A percentile compares a stretch with the other conserved stretches of the same genome.
phyloP scores from a whole-genome alignment of 37 sponge, comb jelly and placozoan genomes.

The Mnemiopsis leidyi region DNA sequence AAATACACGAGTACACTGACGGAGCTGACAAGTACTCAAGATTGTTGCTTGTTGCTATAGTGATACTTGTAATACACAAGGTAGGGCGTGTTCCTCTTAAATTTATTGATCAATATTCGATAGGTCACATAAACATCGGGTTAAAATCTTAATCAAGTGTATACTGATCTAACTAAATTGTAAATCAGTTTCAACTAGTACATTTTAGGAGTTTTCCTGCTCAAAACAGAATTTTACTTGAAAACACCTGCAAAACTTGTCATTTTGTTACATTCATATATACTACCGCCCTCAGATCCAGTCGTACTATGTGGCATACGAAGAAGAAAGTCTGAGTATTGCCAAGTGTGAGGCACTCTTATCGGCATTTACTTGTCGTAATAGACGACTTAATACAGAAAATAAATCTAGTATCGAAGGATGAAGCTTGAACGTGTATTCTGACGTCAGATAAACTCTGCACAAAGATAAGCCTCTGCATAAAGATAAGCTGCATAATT shows the following conservation, averaged over 20 bases:
- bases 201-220: no score
- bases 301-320: constrained; percentile 1
- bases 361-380: constrained; percentile 22
- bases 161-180: no score
- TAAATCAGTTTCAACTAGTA: no score
- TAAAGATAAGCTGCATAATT: no score
- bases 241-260: no score
- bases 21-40: not conserved
- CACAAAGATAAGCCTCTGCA: no score
- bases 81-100: not conserved
- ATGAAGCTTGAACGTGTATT: no score
- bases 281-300: no score
- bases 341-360: constrained; percentile 26
- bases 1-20: not conserved
- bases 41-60: not conserved
- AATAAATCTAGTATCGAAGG: not conserved
- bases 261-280: no score
- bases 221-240: no score
- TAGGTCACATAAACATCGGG: not conserved
- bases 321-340: constrained; percentile 14
- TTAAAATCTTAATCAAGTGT: no score
- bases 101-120: not conserved
- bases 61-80: constrained; percentile 26
- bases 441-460: no score
- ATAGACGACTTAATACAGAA: not conserved